Conservation (phyloP, 2,888 invertebrate species). For the Drosophila meridionalis region DNA sequence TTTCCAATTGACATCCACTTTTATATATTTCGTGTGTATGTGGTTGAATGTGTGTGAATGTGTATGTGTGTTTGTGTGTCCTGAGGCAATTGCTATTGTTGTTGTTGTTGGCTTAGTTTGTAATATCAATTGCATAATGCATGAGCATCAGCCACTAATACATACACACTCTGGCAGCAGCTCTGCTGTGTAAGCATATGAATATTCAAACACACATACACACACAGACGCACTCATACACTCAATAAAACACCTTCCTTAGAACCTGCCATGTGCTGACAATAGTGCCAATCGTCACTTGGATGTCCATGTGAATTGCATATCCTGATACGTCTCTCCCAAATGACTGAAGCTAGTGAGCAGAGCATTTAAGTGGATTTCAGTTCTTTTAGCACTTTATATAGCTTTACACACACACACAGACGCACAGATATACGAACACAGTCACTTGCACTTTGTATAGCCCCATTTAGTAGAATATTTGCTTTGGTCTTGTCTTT, state of each 20-base stretch:
- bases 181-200: slow-evolving; percentile 34
- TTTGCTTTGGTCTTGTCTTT: slow-evolving; percentile 37
- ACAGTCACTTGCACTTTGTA: background rate
- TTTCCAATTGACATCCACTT: slow-evolving; percentile 27
- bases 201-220: slow-evolving; percentile 56
- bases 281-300: slow-evolving; percentile 61
- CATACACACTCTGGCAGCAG: slow-evolving; percentile 30
- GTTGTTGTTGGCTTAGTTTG: slow-evolving; percentile 33
- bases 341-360: slow-evolving; percentile 29
- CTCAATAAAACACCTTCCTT: slow-evolving; percentile 6
- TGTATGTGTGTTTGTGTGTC: background rate
- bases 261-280: slow-evolving; percentile 52
- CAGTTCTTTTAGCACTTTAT: slow-evolving; percentile 31
- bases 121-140: slow-evolving; percentile 67
- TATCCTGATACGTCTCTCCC: slow-evolving; percentile 13
- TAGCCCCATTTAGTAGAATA: slow-evolving; percentile 15
- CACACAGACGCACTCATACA: slow-evolving; percentile 9
- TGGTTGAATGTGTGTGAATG: background rate
- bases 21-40: slow-evolving; percentile 1
- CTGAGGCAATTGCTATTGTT: slow-evolving; percentile 11
- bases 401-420: background rate
- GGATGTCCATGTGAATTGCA: slow-evolving; percentile 37
- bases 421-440: no score
- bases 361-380: slow-evolving; percentile 48
- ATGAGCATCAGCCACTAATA: slow-evolving; percentile 56